Evolutionary conservation across 2,888 invertebrate genomes (phyloP).

Genomic region (Drosophila aldrichi): DNA sequence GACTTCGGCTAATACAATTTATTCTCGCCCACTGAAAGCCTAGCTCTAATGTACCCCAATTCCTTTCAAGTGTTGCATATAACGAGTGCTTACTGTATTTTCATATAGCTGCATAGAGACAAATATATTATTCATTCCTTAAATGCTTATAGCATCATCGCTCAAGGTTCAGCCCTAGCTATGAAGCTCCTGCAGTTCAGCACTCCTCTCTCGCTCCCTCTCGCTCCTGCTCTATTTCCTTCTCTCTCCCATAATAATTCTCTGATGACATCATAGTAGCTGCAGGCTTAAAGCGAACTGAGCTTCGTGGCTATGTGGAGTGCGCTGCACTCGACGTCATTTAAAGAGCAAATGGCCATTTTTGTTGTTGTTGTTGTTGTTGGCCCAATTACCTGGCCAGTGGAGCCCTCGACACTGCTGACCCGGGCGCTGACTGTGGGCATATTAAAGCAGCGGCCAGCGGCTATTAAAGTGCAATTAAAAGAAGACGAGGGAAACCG

Average conservation of each 20-base stretch:
- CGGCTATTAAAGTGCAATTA: slow-evolving; percentile 79
- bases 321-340: slow-evolving; percentile 18
- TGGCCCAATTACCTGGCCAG: slow-evolving; percentile 54
- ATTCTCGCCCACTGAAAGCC: rapidly evolving
- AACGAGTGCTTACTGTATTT: neutral
- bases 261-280: slow-evolving; percentile 12
- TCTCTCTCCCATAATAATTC: too few species aligned
- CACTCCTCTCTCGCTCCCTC: too few species aligned
- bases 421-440: slow-evolving; percentile 36
- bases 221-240: too few species aligned
- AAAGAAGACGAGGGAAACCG: slow-evolving; percentile 17
- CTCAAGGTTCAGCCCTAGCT: too few species aligned
- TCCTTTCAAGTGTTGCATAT: neutral
- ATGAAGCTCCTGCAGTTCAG: too few species aligned
- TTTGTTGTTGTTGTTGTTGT: too few species aligned
- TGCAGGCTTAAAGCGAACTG: slow-evolving; percentile 26
- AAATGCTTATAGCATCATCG: too few species aligned
- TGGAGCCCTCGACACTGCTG: slow-evolving; percentile 18
- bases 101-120: neutral
- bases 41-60: neutral
- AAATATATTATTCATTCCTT: neutral
- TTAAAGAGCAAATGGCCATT: slow-evolving; percentile 42
- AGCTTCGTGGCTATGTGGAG: neutral
- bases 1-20: neutral
- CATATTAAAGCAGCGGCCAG: slow-evolving; percentile 68